Evolutionary conservation across 2,888 invertebrate species (phyloP).

Genomic region (Muschampia plurimacula): DNA sequence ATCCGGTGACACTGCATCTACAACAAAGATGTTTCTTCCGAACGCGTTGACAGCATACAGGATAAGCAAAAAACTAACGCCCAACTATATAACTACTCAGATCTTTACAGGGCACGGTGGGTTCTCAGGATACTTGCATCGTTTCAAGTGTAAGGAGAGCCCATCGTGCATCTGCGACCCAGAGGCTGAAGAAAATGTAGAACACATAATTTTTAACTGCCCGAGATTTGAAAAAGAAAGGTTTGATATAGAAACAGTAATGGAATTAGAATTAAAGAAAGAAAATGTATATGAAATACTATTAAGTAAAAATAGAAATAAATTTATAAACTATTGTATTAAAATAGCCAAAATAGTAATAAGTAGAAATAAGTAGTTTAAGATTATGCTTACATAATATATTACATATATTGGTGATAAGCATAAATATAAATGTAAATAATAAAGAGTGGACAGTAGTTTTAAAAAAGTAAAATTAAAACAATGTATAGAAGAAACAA

Average conservation of each 20-base stretch:
- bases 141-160: background rate
- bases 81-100: background rate
- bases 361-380: background rate
- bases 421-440: background rate
- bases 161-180: background rate
- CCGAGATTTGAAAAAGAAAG: background rate
- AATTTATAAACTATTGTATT: background rate
- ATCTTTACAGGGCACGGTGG: background rate
- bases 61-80: background rate
- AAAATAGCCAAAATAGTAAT: background rate
- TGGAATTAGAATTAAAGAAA: background rate
- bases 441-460: no score
- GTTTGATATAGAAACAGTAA: background rate
- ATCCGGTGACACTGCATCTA: background rate
- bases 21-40: background rate
- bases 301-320: background rate
- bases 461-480: no score
- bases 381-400: background rate
- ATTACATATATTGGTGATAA: background rate
- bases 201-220: background rate
- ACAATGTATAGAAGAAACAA: no score
- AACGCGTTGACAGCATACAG: background rate
- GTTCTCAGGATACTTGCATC: background rate
- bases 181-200: background rate
- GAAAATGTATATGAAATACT: background rate